Evolutionary conservation across 2,113 vertebrate species (phyloP).

Genomic region (Cnemophilus loriae): DNA sequence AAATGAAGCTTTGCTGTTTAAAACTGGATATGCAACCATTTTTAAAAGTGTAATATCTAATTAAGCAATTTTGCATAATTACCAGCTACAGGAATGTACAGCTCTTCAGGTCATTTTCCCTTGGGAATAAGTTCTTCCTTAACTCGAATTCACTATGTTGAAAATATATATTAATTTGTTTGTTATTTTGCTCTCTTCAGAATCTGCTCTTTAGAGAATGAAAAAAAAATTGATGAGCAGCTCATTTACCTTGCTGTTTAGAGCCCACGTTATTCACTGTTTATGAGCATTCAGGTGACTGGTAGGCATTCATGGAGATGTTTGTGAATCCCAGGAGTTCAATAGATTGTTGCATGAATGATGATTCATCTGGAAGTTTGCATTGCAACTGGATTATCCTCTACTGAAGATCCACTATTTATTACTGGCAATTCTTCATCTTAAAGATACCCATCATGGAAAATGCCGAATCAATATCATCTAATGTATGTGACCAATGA

Average conservation of each 20-base stretch:
- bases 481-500: background rate
- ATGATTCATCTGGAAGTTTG: background rate
- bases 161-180: background rate
- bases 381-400: background rate
- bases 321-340: slow-evolving; percentile 10
- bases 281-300: background rate
- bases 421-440: background rate
- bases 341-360: background rate
- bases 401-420: background rate
- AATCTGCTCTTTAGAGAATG: background rate
- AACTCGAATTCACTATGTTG: background rate
- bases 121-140: background rate
- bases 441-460: background rate
- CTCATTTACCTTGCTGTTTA: background rate
- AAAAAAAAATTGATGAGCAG: background rate
- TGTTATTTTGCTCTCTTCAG: background rate
- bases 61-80: background rate
- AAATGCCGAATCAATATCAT: background rate
- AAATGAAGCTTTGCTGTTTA: background rate
- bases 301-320: background rate
- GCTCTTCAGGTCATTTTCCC: background rate
- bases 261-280: background rate
- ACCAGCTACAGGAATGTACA: background rate
- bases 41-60: background rate
- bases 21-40: background rate